Conservation (phyloP, 2,888 invertebrate genomes). For the Craniophora ligustri region DNA sequence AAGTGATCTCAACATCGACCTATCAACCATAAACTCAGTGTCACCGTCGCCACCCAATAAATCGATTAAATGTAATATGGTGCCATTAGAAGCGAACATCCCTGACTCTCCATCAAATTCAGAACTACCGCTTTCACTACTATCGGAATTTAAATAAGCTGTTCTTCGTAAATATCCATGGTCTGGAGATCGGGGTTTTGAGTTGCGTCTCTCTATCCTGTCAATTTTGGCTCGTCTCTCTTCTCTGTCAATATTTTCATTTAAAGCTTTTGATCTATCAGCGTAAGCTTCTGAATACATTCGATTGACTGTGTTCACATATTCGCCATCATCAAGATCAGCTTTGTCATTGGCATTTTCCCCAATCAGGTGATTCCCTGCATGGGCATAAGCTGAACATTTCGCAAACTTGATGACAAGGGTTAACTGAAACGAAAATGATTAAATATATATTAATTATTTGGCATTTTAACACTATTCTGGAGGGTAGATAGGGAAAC, state of each 20-base stretch:
- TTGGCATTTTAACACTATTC: no score
- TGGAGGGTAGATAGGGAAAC: no score
- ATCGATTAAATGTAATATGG: no score
- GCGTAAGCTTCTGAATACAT: slow-evolving; percentile 1
- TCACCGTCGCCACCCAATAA: background rate
- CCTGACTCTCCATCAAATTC: slow-evolving; percentile 1
- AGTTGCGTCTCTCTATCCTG: background rate
- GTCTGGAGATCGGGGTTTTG: background rate
- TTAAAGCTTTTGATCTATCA: slow-evolving; percentile 1
- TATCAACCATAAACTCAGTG: background rate
- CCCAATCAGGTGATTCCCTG: background rate
- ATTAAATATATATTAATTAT: background rate
- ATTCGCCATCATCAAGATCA: background rate
- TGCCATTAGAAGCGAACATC: no score
- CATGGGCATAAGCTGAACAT: background rate
- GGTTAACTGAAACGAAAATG: slow-evolving; percentile 14
- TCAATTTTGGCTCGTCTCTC: background rate
- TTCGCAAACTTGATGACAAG: background rate
- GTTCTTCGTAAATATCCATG: background rate
- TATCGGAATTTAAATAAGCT: background rate
- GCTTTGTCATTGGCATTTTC: slow-evolving; percentile 3
- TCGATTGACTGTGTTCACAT: slow-evolving; percentile 4
- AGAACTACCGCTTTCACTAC: background rate
- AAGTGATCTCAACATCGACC: no score
- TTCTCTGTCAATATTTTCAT: background rate